Evolutionary conservation across 1,140 invertebrate genomes (phyloP), one percentile per base, ranked within the genome.

Genomic region (Zaprionus gabonicus): DNA sequence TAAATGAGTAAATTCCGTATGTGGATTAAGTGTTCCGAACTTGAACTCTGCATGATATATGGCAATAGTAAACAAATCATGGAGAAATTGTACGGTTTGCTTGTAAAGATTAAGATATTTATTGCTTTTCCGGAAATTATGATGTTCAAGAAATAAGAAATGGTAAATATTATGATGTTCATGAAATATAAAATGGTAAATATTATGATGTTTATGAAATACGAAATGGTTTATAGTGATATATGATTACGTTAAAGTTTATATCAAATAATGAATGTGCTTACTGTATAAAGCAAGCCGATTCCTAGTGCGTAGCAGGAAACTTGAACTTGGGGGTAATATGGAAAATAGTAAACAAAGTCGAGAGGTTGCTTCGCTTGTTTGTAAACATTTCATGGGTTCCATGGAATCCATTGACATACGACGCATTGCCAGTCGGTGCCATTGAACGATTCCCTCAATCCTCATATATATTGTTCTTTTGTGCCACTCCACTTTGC

Each of bases 391-490:
- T 49, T 70, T 60, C 9, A 34, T 10, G 38, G 46, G 3, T 69
- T 72, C 41, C 20, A 73, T 55, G 63, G 57, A 68, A 77, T 44
- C 25, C 36, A 41, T 79, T 79, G 44, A 28, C 53, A 77, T 53
- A 17, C 44, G 17, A 53, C 17, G 20, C 0, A 9, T 17, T 49
- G 58, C 38, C 59, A 59, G 51, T 74, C 15, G 38, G 44, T 49
- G 53, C 63, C 55, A 71, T 78, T 49, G 55, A 64, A 71, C 34
- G 70, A 31, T 64, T 55, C 44, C 13, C 27, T 59, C 46, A 67
- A 67, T 55, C 31, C 59, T 82, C 70, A 72, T 79, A 34, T 79
- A 34, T 66, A 51, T 68, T 65, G 49, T 60, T 49, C 44, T 65
- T 46, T 78, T 49, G 17, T 12, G 23, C 58, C 38, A 79, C 70